Conservation (phyloP, 2,888 invertebrate species). For the Tetranychus truncatus region DNA sequence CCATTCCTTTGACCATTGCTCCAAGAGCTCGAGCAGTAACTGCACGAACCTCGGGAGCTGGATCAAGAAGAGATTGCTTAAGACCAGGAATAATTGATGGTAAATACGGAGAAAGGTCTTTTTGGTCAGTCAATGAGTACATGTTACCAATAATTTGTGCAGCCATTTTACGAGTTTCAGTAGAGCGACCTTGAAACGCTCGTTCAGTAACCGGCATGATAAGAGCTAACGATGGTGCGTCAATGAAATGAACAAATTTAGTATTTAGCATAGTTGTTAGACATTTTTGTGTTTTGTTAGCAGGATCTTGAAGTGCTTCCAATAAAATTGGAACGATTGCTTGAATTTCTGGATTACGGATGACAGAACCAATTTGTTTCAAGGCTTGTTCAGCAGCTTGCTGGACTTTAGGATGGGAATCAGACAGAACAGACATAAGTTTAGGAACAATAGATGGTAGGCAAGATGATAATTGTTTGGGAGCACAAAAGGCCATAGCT, state of each 20-base stretch:
- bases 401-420: conserved; percentile 91
- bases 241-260: conserved; percentile 96
- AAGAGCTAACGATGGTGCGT: conserved; percentile 89
- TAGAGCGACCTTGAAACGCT: conserved; percentile 90
- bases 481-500: conserved; percentile 97
- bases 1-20: conserved; percentile 88
- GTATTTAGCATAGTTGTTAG: conserved; percentile 83
- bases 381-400: conserved; percentile 89
- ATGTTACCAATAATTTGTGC: conserved; percentile 99
- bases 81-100: conserved; percentile 89
- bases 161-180: conserved; percentile 96
- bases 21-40: conserved; percentile 90
- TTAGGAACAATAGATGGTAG: conserved; percentile 95
- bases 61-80: conserved; percentile 84
- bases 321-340: conserved; percentile 47
- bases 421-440: conserved; percentile 73
- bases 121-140: conserved; percentile 96
- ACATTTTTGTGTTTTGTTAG: conserved; percentile 76
- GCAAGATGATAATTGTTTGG: conserved; percentile 92
- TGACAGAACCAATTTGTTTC: conserved; percentile 88
- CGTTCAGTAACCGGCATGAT: conserved; percentile 98
- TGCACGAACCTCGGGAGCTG: conserved; percentile 85
- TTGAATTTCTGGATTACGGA: conserved; percentile 94
- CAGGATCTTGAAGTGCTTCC: conserved; percentile 84
- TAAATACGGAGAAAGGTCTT: conserved; percentile 86